Conservation (phyloP, 2,888 invertebrate species). For the Aspidiotus destructor region DNA sequence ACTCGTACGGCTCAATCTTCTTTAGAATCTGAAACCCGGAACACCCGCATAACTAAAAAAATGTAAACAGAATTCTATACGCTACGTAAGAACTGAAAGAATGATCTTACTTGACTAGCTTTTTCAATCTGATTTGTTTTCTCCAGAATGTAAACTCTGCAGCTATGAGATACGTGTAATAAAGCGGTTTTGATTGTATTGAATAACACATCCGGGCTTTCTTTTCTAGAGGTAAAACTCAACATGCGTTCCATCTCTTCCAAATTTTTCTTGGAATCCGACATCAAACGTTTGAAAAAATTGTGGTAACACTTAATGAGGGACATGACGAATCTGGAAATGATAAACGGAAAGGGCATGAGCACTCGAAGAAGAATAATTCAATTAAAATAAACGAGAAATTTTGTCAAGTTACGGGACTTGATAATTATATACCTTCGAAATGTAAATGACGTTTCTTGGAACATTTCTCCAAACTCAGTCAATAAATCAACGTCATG, state of each 20-base stretch:
- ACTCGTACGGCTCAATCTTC: constrained; percentile 17
- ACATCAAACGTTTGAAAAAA: constrained; percentile 4
- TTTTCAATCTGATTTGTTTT: constrained; percentile 8
- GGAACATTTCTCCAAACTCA: constrained; percentile 8
- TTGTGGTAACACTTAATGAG: constrained; percentile 18
- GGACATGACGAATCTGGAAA: constrained; percentile 17
- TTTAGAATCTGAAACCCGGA: neutral
- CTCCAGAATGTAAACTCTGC: constrained; percentile 10
- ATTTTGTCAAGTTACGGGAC: neutral
- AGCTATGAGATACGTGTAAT: constrained; percentile 18
- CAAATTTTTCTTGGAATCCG: constrained; percentile 5
- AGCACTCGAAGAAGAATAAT: neutral
- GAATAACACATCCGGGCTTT: constrained; percentile 12
- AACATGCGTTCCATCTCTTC: constrained; percentile 24
- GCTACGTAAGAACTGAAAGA: too few relatives aligned
- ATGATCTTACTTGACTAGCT: neutral
- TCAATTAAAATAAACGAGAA: neutral
- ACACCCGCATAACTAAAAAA: too few relatives aligned
- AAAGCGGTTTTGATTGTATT: constrained; percentile 12
- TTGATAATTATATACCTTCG: constrained; percentile 7
- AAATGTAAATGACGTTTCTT: constrained; percentile 9
- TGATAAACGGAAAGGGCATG: neutral
- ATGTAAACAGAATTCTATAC: too few relatives aligned
- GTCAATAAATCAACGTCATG: constrained; percentile 7
- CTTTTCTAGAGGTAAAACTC: neutral